These are phyloP conservation scores for Adoxophyes honmai DNA, from an alignment of 1,140 invertebrate genomes.

Conservation along the genomic window DNA sequence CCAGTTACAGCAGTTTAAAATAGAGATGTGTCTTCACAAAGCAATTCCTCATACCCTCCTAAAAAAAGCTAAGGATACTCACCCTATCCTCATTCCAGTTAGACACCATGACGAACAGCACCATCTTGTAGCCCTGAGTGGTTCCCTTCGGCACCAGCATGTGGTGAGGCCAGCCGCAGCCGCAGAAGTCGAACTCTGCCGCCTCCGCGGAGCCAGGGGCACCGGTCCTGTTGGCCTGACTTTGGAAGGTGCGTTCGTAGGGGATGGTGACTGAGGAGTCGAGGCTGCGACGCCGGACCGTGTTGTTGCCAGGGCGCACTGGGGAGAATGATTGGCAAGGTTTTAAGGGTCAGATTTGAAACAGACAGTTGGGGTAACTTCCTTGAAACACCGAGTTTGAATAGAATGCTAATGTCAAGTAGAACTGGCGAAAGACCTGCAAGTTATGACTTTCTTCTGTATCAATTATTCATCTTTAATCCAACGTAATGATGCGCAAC, in stretches of 20 bases:
- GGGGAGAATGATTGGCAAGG: background rate
- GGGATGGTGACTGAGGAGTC: constrained; percentile 83
- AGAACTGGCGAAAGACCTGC: too few species aligned
- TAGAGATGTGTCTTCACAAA: too few species aligned
- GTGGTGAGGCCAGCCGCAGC: constrained; percentile 89
- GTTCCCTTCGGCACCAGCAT: constrained; percentile 85
- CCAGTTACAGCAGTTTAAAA: too few species aligned
- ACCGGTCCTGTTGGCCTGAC: constrained; percentile 51
- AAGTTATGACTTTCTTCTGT: too few species aligned
- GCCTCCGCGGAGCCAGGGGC: constrained; percentile 57
- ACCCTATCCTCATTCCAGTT: constrained; percentile 82
- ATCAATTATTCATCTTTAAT: too few species aligned
- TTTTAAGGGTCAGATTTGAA: too few species aligned
- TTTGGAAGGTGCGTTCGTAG: constrained; percentile 80
- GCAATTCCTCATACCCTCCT: too few species aligned
- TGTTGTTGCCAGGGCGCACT: constrained; percentile 71
- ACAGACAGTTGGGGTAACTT: too few species aligned
- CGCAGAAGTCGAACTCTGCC: constrained; percentile 83
- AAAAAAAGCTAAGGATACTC: too few species aligned
- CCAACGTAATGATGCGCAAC: too few species aligned
- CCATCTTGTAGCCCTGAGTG: constrained; percentile 80
- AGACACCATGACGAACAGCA: constrained; percentile 88
- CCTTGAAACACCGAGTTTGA: too few species aligned
- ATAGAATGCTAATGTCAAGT: too few species aligned
- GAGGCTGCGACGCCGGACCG: constrained; percentile 76